phyloP scores from a whole-genome alignment of 2,797 vertebrate genomes.

The Pogoniulus pusillus region DNA sequence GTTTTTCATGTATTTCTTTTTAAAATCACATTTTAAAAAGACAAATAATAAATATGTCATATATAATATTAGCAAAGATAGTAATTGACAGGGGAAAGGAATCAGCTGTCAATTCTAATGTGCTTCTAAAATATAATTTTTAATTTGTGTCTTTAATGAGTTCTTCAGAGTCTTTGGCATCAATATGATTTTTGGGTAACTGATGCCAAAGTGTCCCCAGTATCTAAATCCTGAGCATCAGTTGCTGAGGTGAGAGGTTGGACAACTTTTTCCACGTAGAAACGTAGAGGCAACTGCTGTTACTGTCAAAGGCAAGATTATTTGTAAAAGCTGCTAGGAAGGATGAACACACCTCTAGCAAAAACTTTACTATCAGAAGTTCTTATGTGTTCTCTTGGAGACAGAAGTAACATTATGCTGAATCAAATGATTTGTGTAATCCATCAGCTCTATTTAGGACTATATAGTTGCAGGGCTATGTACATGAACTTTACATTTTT shows the following conservation, averaged over 20 bases:
- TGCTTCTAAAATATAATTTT: neutral
- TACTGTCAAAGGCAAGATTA: neutral
- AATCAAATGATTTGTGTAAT: accelerated
- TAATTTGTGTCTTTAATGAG: neutral
- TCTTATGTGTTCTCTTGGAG: neutral
- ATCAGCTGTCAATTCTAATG: neutral
- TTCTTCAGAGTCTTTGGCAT: neutral
- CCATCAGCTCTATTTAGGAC: neutral
- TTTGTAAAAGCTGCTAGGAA: neutral
- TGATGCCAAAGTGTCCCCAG: neutral
- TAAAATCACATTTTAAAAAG: neutral
- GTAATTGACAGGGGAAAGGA: neutral
- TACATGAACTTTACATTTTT: neutral
- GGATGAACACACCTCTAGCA: neutral
- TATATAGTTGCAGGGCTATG: neutral
- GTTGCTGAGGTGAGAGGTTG: neutral
- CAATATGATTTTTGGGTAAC: neutral
- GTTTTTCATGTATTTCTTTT: neutral
- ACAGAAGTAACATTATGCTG: neutral
- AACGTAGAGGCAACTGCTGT: neutral
- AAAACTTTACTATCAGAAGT: neutral
- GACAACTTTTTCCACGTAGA: neutral
- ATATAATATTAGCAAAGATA: neutral
- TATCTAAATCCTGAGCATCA: neutral
- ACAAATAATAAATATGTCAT: neutral